Conservation (phyloP, 2,888 invertebrate species). For the Chrysina gloriosa region DNA sequence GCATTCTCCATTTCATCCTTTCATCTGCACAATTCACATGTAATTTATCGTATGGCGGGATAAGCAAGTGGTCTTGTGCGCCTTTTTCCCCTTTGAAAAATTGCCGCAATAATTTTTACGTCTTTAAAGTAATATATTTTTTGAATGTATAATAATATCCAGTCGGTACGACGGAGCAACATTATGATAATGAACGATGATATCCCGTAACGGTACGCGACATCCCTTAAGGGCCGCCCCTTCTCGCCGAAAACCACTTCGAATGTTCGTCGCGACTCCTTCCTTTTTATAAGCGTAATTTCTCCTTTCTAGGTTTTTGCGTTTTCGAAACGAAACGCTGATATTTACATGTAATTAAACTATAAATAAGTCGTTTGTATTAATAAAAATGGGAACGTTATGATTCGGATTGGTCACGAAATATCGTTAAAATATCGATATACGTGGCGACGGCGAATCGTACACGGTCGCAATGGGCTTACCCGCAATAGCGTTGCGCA, state of each 20-base stretch:
- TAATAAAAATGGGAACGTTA: conserved; percentile 30
- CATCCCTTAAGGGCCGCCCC: conserved; percentile 44
- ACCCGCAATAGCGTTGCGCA: conserved; percentile 1
- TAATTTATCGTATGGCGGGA: conserved; percentile 24
- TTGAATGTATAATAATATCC: conserved; percentile 44
- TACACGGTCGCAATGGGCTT: background rate
- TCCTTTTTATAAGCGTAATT: conserved; percentile 40
- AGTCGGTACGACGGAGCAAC: conserved; percentile 45
- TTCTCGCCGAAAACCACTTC: background rate
- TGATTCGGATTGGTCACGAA: conserved; percentile 28
- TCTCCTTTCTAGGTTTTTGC: conserved; percentile 39
- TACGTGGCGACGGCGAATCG: conserved; percentile 3
- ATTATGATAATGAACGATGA: conserved; percentile 56
- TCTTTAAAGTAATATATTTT: conserved; percentile 31
- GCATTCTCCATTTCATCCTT: too few species aligned
- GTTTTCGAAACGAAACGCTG: conserved; percentile 38
- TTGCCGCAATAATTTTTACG: conserved; percentile 41
- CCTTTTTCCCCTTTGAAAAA: conserved; percentile 35
- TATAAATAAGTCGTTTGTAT: conserved; percentile 37
- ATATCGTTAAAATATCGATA: background rate
- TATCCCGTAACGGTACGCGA: conserved; percentile 54
- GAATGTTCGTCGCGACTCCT: conserved; percentile 9
- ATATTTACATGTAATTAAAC: conserved; percentile 44
- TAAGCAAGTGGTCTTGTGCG: background rate
- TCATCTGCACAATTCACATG: background rate